Evolutionary conservation across 2,113 vertebrate species (phyloP).

Genomic region (Zosterops japonicus): DNA sequence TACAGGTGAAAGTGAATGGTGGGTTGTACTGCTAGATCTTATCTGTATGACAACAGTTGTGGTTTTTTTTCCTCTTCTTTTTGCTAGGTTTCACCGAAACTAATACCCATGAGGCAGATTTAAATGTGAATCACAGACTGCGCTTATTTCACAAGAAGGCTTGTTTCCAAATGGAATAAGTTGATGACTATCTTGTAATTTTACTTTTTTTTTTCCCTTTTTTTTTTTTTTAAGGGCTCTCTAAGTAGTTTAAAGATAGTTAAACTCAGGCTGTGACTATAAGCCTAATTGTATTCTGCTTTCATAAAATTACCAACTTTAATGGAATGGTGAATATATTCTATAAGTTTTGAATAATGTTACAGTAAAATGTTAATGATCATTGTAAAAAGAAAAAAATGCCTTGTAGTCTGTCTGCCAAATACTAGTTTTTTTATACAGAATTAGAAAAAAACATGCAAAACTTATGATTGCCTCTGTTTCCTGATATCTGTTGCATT

Average conservation of each 20-base stretch:
- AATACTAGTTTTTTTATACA: not conserved
- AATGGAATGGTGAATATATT: constrained; percentile 21
- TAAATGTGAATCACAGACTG: constrained; percentile 39
- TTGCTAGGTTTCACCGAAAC: constrained; percentile 86
- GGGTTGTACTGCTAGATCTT: not conserved
- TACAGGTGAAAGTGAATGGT: not conserved
- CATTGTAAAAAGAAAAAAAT: not conserved
- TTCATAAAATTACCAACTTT: constrained; percentile 36
- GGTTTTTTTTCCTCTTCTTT: not conserved
- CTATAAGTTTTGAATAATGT: not conserved
- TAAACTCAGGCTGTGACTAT: constrained; percentile 8
- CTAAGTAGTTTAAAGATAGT: constrained; percentile 45
- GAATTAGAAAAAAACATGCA: not conserved
- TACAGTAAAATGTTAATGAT: constrained; percentile 1
- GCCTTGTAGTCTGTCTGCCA: constrained; percentile 38
- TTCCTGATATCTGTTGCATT: not conserved
- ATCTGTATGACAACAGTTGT: not conserved
- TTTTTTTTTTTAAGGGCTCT: constrained; percentile 4
- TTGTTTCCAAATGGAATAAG: constrained; percentile 23
- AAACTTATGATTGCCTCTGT: not conserved
- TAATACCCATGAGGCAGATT: constrained; percentile 89
- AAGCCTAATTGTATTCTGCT: constrained; percentile 7
- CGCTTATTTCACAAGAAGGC: not conserved
- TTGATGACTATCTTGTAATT: constrained; percentile 23
- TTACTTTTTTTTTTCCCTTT: not conserved